Conservation (phyloP, 2,888 invertebrate species). For the Drosophila ochracea region DNA sequence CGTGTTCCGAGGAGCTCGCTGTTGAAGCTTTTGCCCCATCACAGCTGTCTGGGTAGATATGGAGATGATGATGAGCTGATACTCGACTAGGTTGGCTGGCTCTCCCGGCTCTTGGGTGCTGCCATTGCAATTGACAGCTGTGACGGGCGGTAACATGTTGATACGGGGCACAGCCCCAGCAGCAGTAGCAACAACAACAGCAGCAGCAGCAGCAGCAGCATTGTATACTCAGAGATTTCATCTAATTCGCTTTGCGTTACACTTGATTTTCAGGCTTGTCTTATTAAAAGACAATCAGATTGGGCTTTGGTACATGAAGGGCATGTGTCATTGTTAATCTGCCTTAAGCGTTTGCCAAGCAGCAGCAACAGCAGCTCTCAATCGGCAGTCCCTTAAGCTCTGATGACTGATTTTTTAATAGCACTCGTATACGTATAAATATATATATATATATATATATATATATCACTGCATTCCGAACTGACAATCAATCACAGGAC, state of each 20-base stretch:
- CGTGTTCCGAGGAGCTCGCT: conserved; percentile 29
- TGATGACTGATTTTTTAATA: conserved; percentile 48
- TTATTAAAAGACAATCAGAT: conserved; percentile 64
- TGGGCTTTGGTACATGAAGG: conserved; percentile 38
- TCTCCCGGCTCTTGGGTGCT: conserved; percentile 21
- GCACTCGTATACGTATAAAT: background rate
- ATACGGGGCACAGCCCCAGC: conserved; percentile 27
- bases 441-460: background rate
- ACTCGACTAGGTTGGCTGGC: conserved; percentile 24
- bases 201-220: conserved; percentile 5
- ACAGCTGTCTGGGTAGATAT: conserved; percentile 59
- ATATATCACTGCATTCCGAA: conserved; percentile 6
- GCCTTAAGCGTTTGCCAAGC: conserved; percentile 31
- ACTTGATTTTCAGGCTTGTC: conserved; percentile 62
- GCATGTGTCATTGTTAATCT: conserved; percentile 53
- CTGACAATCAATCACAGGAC: conserved; percentile 30
- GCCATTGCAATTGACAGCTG: conserved; percentile 64
- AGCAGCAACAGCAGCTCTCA: background rate
- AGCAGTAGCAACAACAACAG: background rate
- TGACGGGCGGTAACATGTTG: conserved; percentile 67
- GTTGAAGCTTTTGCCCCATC: conserved; percentile 44
- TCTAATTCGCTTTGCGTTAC: conserved; percentile 62
- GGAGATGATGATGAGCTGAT: conserved; percentile 57
- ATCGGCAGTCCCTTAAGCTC: conserved; percentile 40
- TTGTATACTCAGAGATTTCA: conserved; percentile 53